Evolutionary conservation across 2,888 invertebrate genomes (phyloP).

Genomic region (Punctoribates punctum): DNA sequence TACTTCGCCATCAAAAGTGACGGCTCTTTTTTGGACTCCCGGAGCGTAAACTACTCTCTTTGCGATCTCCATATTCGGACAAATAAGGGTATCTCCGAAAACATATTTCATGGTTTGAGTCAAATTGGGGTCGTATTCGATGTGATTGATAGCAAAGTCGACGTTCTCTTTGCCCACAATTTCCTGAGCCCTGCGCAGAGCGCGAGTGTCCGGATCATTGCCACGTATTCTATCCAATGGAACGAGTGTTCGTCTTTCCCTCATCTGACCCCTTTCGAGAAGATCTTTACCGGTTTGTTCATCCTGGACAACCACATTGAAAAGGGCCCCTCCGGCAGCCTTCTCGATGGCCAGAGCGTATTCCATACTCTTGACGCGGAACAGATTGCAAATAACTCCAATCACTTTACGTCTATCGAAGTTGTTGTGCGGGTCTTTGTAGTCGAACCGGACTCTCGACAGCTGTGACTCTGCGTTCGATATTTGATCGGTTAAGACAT

Average conservation of each 20-base stretch:
- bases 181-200: constrained; percentile 65
- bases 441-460: constrained; percentile 61
- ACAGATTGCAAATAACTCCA: constrained; percentile 75
- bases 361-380: constrained; percentile 67
- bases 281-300: constrained; percentile 79
- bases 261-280: constrained; percentile 74
- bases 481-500: constrained; percentile 55
- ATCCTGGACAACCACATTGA: constrained; percentile 83
- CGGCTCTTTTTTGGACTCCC: constrained; percentile 56
- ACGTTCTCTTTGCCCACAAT: constrained; percentile 71
- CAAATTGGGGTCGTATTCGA: constrained; percentile 65
- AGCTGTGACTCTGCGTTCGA: constrained; percentile 43
- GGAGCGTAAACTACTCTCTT: constrained; percentile 60
- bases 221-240: constrained; percentile 82
- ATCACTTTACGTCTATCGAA: constrained; percentile 65
- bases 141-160: constrained; percentile 71
- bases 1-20: constrained; percentile 87
- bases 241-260: constrained; percentile 76
- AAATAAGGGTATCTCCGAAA: constrained; percentile 81
- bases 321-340: constrained; percentile 79
- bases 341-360: constrained; percentile 77
- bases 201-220: constrained; percentile 61
- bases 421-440: constrained; percentile 70
- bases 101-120: constrained; percentile 78
- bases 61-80: constrained; percentile 73